Evolutionary conservation across 2,797 vertebrate genomes (phyloP).

Genomic region (Dendrocincla fuliginosa): DNA sequence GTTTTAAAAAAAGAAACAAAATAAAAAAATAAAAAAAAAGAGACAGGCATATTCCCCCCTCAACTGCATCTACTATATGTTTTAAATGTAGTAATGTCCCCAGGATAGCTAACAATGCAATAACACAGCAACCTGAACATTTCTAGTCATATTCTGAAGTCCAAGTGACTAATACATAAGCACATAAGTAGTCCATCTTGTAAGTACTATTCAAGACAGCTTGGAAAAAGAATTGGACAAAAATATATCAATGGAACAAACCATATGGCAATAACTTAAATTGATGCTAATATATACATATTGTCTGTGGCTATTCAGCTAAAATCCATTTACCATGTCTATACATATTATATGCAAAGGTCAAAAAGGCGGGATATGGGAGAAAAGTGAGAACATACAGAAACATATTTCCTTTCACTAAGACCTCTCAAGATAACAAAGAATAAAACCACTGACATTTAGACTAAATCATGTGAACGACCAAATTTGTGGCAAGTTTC

Average conservation of each 20-base stretch:
- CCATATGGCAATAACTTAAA: background rate
- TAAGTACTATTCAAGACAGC: background rate
- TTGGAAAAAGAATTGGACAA: background rate
- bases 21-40: accelerated
- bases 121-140: background rate
- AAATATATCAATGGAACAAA: background rate
- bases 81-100: background rate
- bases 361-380: background rate
- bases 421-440: background rate
- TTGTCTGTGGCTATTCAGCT: background rate
- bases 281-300: background rate
- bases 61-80: background rate
- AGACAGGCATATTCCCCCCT: background rate
- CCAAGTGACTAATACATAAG: background rate
- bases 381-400: background rate
- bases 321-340: background rate
- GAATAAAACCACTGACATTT: background rate
- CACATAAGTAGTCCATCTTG: background rate
- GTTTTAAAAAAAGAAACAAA: background rate
- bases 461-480: background rate
- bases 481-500: background rate
- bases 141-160: background rate
- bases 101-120: background rate
- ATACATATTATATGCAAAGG: background rate
- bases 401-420: background rate